Percentiles rank a stretch among this genome's conserved stretches.
Conservation (phyloP, 2,888 invertebrate species). For the Mythimna vitellina region DNA sequence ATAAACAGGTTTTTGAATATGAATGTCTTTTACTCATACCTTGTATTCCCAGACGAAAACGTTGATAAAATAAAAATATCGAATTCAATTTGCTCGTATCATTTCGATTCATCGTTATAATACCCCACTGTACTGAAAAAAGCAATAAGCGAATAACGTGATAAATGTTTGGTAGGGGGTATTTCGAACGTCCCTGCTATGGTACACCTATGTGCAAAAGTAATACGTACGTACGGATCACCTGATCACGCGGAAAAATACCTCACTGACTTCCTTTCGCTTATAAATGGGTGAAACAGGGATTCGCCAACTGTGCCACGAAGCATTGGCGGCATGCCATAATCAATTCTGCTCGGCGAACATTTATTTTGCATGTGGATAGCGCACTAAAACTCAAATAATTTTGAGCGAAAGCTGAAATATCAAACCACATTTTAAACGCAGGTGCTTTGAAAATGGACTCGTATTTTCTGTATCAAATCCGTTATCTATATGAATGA, state of each 20-base stretch:
- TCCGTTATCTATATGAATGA: not conserved
- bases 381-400: conserved; percentile 52
- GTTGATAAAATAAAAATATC: conserved; percentile 3
- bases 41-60: not conserved
- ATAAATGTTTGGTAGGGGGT: conserved; percentile 44
- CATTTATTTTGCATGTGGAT: conserved; percentile 59
- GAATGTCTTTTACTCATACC: not conserved
- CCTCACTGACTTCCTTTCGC: conserved; percentile 41
- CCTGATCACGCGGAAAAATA: conserved; percentile 57
- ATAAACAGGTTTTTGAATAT: not conserved
- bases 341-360: conserved; percentile 66
- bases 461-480: conserved; percentile 9
- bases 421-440: conserved; percentile 39
- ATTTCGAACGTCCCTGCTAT: conserved; percentile 37
- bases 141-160: conserved; percentile 47
- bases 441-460: conserved; percentile 9
- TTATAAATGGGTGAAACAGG: conserved; percentile 60
- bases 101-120: conserved; percentile 34
- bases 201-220: conserved; percentile 31
- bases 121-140: conserved; percentile 22
- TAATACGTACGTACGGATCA: conserved; percentile 44
- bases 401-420: conserved; percentile 47
- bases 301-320: conserved; percentile 65
- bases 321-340: conserved; percentile 68
- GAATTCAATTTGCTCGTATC: conserved; percentile 33